Evolutionary conservation across 2,113 vertebrate species (phyloP).

Genomic region (Rhea americana): DNA sequence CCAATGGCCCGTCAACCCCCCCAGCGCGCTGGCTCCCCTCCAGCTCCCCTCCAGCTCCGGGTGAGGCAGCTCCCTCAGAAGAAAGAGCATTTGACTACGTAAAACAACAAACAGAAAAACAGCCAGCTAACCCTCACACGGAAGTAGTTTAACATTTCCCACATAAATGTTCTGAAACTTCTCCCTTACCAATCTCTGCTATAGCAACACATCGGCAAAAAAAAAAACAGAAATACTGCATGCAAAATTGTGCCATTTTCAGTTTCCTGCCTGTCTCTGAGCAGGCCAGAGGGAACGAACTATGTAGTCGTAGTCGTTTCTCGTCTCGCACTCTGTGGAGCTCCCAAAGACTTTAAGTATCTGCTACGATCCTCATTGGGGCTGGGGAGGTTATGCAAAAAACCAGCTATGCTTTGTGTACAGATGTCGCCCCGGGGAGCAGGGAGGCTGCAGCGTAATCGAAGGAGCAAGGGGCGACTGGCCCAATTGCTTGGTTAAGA

Average conservation of each 20-base stretch:
- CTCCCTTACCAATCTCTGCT: not conserved
- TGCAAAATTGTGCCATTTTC: not conserved
- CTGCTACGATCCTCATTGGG: not conserved
- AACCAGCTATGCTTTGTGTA: constrained; percentile 6
- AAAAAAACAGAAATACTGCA: not conserved
- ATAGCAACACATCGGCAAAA: not conserved
- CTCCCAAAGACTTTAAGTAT: not conserved
- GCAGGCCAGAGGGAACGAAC: not conserved
- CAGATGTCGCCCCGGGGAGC: not conserved
- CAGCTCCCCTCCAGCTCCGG: not conserved
- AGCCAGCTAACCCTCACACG: not conserved
- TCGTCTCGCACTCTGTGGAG: not conserved
- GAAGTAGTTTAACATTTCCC: not conserved
- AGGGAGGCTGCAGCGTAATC: not conserved
- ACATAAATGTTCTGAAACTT: not conserved
- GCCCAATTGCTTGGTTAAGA: constrained; percentile 12
- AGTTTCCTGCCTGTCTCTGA: constrained; percentile 10
- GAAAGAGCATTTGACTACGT: not conserved
- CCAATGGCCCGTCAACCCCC: not conserved
- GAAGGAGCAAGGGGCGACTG: constrained; percentile 38
- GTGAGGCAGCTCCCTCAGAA: not conserved
- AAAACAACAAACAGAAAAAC: constrained; percentile 5
- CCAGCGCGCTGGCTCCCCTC: not conserved
- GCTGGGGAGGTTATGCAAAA: constrained; percentile 22
- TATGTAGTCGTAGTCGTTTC: not conserved